These are phyloP conservation scores for Thamnophis elegans DNA, from an alignment of 2,797 vertebrate genomes.

Conservation along the genomic window DNA sequence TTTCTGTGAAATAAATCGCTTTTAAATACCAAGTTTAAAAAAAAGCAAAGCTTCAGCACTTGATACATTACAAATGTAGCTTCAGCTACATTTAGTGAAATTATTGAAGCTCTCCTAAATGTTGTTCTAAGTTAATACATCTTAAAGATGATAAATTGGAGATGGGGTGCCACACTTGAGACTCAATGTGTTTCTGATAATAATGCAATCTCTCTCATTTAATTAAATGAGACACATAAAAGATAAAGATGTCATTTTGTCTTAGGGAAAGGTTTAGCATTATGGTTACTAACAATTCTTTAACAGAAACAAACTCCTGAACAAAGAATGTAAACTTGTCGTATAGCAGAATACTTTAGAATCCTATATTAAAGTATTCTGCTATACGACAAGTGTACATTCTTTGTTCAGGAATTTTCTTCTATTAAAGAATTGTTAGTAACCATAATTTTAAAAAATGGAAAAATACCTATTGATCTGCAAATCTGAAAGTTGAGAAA, in stretches of 20 bases:
- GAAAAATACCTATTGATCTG: constrained; percentile 16
- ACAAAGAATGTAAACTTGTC: constrained; percentile 1
- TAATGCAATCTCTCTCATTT: constrained; percentile 22
- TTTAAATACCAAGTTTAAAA: constrained; percentile 31
- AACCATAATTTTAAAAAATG: constrained; percentile 4
- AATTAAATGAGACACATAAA: constrained; percentile 35
- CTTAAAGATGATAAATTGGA: constrained; percentile 27
- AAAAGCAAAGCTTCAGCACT: no score
- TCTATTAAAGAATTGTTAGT: no score
- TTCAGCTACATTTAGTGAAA: no score
- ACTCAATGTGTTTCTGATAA: constrained; percentile 6
- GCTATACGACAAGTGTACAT: no score
- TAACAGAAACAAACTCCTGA: constrained; percentile 25
- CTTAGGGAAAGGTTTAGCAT: constrained; percentile 16
- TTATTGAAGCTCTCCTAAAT: no score
- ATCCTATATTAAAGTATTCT: background rate
- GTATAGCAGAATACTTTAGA: background rate
- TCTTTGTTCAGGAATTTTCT: no score
- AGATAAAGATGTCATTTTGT: background rate
- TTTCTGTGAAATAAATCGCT: constrained; percentile 27
- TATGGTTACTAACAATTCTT: constrained; percentile 11
- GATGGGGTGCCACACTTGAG: constrained; percentile 28
- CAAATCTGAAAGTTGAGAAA: background rate
- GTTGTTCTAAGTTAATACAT: background rate
- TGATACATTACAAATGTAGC: no score